Evolutionary conservation across 2,797 vertebrate species (phyloP), one percentile per base, ranked within the genome.

Genomic region (Acipenser transmontanus): DNA sequence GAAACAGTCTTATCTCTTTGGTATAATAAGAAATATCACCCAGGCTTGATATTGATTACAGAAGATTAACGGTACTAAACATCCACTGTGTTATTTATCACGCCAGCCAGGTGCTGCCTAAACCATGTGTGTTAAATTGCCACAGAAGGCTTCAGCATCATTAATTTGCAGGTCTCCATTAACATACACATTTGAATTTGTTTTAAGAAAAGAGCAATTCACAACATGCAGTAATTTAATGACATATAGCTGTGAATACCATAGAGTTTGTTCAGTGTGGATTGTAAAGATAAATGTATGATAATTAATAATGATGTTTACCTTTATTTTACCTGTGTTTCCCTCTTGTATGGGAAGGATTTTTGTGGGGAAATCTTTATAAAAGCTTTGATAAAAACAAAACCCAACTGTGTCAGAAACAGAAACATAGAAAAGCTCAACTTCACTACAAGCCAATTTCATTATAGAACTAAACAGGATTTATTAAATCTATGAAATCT

Each of bases 161-260:
- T 71, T 74, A 59, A 78, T 81, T 78, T 74, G 68, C 59, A 69
- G 70, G 69, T 68, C 63, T 83, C 65, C 70, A 67, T 78, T 78
- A 85, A 68, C 70, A 54, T 54, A 54, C 8, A 71, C 62, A 70
- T 77, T 81, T 81, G 8, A 78, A 85, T 85, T 77, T 77, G 72
- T 69, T 72, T 82, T 83, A 79, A 66, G 69, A 76, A 74, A 54
- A 64, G 59, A 83, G 77, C 80, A 82, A 84, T 86, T 87, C 87
- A 76, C 74, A 79, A 75, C 77, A 81, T 67, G 70, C 74, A 76
- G 64, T 66, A 82, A 69, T 80, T 78, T 81, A 84, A 83, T 82
- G 79, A 81, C 85, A 79, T 77, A 69, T 80, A 74, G 68, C 74
- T 73, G 71, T 72, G 72, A 79, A 82, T 82, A 80, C 85, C 81